Evolutionary conservation across 1,140 invertebrate species (phyloP), one percentile per base, ranked within the genome.

Genomic region (Bicyclus anynana): DNA sequence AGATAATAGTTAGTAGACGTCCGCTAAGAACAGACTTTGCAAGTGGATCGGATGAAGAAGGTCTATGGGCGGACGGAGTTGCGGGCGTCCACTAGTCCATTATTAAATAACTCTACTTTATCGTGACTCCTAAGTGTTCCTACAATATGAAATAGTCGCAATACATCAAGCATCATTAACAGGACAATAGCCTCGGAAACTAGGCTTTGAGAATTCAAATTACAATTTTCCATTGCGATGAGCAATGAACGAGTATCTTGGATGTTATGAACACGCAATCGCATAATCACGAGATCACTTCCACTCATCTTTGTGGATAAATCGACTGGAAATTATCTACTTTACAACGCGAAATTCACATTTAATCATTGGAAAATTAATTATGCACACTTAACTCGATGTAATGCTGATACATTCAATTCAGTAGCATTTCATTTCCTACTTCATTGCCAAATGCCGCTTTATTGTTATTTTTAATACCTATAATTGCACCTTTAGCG

Each of bases 131-230:
- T 12, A 10, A 10, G 10, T 33, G 7, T 12, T 12, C 10, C 4
- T 27, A 33, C 16, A 40, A 16, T 40, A 16, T 16, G 5, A 17
- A 16, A 40, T 40, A 14, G 37, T 40, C 37, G 13, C 37, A 40
- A 40, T 40, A 40, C 13, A 40, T 40, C 13, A 21, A 26, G 40
- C 26, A 16, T 62, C 46, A 33, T 62, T 48, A 63, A 46, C 57
- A 60, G 66, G 68, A 69, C 61, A 63, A 63, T 67, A 54, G 57
- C 62, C 62, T 63, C 40, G 49, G 29, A 47, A 55, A 47, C 21
- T 56, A 52, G 46, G 46, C 46, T 53, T 44, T 23, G 44, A 35
- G 21, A 52, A 51, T 44, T 40, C 44, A 53, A 53, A 38, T 53
- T 53, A 26, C 35, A 23, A 53, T 54, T 60, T 54, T 60, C 23